Evolutionary conservation across 2,888 invertebrate species (phyloP).

Genomic region (Kryphioiulus occultus): DNA sequence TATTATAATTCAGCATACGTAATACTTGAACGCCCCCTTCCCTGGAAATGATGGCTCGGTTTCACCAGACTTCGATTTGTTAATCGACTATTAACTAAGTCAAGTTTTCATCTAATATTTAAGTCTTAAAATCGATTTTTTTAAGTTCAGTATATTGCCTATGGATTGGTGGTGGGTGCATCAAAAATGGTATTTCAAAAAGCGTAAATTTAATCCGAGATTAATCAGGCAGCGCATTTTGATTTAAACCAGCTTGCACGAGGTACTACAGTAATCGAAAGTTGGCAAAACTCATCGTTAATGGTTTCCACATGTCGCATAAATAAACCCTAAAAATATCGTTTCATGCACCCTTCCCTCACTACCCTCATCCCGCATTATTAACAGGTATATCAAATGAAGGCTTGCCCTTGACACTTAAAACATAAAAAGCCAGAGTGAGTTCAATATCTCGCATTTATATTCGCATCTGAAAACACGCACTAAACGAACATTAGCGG

Average conservation of each 20-base stretch:
- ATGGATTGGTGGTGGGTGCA: too few relatives aligned
- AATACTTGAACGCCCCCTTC: too few relatives aligned
- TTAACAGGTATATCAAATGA: slow-evolving; percentile 10
- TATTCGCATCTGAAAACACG: background rate
- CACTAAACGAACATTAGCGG: background rate
- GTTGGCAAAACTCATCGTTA: background rate
- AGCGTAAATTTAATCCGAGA: background rate
- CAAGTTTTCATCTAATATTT: too few relatives aligned
- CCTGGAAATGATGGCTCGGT: too few relatives aligned
- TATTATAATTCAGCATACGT: too few relatives aligned
- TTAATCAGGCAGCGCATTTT: background rate
- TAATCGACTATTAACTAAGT: too few relatives aligned
- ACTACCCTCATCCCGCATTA: slow-evolving; percentile 23
- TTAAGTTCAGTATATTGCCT: too few relatives aligned
- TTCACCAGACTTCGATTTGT: too few relatives aligned
- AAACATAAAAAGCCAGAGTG: background rate
- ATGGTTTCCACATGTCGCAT: background rate
- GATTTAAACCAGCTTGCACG: background rate
- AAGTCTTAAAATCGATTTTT: too few relatives aligned
- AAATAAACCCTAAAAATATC: background rate
- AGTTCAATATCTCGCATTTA: slow-evolving; percentile 6
- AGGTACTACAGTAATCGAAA: background rate
- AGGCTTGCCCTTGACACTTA: slow-evolving; percentile 23
- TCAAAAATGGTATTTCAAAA: too few relatives aligned
- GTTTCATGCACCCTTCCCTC: background rate